Base-by-base conservation (phyloP, 2,888 invertebrate genomes). In the Caenorhabditis sulstoni region DNA sequence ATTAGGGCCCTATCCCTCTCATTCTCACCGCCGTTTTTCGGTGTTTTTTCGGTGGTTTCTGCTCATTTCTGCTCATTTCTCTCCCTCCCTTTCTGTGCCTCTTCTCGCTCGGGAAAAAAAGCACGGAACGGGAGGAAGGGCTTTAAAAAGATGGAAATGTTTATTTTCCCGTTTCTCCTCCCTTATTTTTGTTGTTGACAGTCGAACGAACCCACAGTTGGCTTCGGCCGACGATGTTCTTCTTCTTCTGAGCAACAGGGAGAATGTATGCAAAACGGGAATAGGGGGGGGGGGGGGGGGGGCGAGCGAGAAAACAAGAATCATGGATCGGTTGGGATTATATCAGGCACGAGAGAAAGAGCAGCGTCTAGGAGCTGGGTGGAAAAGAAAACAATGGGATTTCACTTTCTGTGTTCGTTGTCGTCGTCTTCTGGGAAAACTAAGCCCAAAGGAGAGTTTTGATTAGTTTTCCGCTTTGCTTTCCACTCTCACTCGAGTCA, bases 271-370 rank as follows among this genome's bases (percentile, higher is more conserved):
- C n/a, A 45, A 29, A 55, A 20, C 29, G 16, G 16, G 49, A 49
- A 22, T n/a, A n/a, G n/a, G n/a, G n/a, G n/a, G n/a, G n/a, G n/a
- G n/a, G n/a, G n/a, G n/a, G n/a, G n/a, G n/a, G n/a, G n/a, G n/a
- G n/a, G n/a, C n/a, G 20, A 64, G 44, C 41, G 58, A 14, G 41
- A 70, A 70, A 73, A 57, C 52, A 57, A 49, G 57, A 73, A 62
- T 73, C 64, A 73, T 73, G 73, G 64, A 73, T 64, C 57, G 73
- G 58, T 64, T 55, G 62, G 64, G 71, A 71, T 71, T 71, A 71
- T 62, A 29, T 29, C 20, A 20, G 29, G 14, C 41, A 35, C 45
- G 52, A 12, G 12, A 39, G 18, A 50, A 29, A 11, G 52, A 29
- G 29, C 29, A 29, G 4, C 3, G 29, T 5, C 3, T 3, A 29